Base-by-base conservation (phyloP, 2,797 vertebrate genomes). In the Ciconia nigra region DNA sequence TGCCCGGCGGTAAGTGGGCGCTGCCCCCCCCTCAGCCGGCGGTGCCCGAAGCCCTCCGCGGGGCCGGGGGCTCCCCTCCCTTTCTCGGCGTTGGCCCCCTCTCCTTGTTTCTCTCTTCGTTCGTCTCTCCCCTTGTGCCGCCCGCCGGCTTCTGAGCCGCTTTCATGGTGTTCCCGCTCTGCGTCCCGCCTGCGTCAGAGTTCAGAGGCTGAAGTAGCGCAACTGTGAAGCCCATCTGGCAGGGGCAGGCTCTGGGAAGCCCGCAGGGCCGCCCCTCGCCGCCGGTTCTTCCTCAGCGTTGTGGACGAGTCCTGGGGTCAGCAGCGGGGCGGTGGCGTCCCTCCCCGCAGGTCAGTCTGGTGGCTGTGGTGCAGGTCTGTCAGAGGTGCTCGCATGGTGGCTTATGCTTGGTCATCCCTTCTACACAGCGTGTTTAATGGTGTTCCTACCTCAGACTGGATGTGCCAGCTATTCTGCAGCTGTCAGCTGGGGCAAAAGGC, bases 341-440 rank as follows among this genome's bases (percentile, higher is more conserved):
- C 5, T n/a, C 18, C 55, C 37, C 20, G 13, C 59, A 3, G 70
- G 55, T 41, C 33, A 7, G 47, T 7, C 35, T 2, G 28, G 41
- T 6, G 41, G 42, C 57, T 6, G 37, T 2, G 42, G 24, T 9
- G 70, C 42, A 2, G 42, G 17, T 20, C 61, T 25, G n/a, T 19
- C 66, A 5, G 72, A n/a, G 44, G 46, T 7, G n/a, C 14, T 15
- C 3, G 9, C 51, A 28, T 2, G 39, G 13, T 1, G 42, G n/a
- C 22, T 52, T 7, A 2, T 8, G 0, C 15, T 25, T 1, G 44
- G 14, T 17, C 14, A 2, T 17, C 24, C 39, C 4, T 5, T 7
- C 8, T 2, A 3, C 22, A 8, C 16, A 2, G 28, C 13, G 16
- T 5, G 21, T 15, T 11, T 25, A 8, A 3, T 3, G 47, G 35